Evolutionary conservation across 2,888 invertebrate genomes (phyloP).

Genomic region (Piscicola geometra): DNA sequence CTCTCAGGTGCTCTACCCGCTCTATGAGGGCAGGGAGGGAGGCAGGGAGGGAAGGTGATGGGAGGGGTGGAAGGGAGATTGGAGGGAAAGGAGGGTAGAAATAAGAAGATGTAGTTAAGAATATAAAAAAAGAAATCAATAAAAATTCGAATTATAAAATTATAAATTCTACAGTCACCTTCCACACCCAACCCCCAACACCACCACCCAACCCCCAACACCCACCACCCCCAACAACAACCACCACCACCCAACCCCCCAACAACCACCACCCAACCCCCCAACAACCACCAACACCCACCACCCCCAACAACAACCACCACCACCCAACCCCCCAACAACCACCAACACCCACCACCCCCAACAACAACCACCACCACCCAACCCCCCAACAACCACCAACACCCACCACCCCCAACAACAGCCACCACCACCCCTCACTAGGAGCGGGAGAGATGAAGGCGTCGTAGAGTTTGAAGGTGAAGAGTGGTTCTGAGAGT

Average conservation of each 20-base stretch:
- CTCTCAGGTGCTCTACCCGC: slow-evolving; percentile 51
- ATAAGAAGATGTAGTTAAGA: too few relatives aligned
- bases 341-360: background rate
- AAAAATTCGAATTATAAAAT: too few relatives aligned
- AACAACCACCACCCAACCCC: too few relatives aligned
- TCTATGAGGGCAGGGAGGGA: slow-evolving; percentile 4
- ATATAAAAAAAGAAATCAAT: too few relatives aligned
- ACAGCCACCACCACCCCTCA: background rate
- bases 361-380: too few relatives aligned
- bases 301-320: background rate
- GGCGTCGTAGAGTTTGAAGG: slow-evolving; percentile 67
- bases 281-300: too few relatives aligned
- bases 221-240: background rate
- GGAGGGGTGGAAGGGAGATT: background rate
- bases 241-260: too few relatives aligned
- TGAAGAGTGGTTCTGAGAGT: slow-evolving; percentile 81
- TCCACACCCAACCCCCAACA: background rate
- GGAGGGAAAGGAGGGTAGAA: too few relatives aligned
- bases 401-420: background rate
- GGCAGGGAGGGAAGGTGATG: background rate
- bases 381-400: background rate
- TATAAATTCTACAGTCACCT: too few relatives aligned
- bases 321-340: background rate
- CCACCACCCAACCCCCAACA: background rate
- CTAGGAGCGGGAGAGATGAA: slow-evolving; percentile 70